These are phyloP conservation scores for Delia radicum DNA, from an alignment of 1,140 invertebrate genomes.

Conservation along the genomic window DNA sequence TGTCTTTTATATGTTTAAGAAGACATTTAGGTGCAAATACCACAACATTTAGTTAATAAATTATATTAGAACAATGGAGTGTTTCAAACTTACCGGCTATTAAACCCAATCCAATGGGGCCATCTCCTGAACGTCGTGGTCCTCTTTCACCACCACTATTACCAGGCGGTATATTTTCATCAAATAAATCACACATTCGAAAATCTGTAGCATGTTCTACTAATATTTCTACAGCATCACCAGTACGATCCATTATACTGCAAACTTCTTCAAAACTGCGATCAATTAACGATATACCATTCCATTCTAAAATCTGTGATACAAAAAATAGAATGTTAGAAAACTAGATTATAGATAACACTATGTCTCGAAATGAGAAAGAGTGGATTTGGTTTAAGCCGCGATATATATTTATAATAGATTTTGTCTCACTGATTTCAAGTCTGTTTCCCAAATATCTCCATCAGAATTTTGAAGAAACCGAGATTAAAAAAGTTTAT, in stretches of 20 bases:
- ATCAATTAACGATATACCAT: conserved; percentile 80
- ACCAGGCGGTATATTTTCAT: conserved; percentile 58
- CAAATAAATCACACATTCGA: conserved; percentile 67
- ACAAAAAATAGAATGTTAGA: no score
- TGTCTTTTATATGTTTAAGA: background rate
- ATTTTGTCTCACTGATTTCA: no score
- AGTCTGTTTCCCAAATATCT: no score
- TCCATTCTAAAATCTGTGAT: conserved; percentile 74
- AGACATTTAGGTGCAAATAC: background rate
- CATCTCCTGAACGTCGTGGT: conserved; percentile 50
- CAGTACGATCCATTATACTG: conserved; percentile 77
- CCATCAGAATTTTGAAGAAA: no score
- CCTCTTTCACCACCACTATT: conserved; percentile 48
- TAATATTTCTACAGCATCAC: conserved; percentile 79
- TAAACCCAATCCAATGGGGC: conserved; percentile 48
- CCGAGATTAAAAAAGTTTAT: no score
- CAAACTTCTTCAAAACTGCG: conserved; percentile 88
- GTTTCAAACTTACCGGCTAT: conserved; percentile 47
- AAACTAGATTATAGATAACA: no score
- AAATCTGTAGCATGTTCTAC: conserved; percentile 76
- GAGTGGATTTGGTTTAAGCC: no score
- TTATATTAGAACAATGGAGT: background rate
- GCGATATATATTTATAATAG: no score
- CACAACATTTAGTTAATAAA: background rate
- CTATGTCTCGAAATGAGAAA: no score